phyloP scores from a whole-genome alignment of 2,113 vertebrate species.

The Urocitellus parryii region DNA sequence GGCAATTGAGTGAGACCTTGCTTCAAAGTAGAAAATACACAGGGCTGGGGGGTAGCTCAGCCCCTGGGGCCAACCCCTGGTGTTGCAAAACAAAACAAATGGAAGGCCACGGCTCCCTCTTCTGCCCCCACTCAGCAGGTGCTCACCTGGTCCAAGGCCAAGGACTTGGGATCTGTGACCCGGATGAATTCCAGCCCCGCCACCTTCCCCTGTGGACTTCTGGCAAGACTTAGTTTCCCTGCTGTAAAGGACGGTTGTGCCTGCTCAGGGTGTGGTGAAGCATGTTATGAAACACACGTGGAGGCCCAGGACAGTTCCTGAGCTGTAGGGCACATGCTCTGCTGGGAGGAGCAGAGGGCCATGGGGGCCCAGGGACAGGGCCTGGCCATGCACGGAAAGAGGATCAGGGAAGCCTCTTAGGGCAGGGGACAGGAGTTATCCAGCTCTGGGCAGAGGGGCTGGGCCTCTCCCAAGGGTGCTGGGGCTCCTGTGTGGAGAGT shows the following conservation, averaged over 20 bases:
- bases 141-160: background rate
- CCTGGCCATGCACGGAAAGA: fast-evolving
- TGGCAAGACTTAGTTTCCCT: background rate
- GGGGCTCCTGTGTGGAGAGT: background rate
- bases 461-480: background rate
- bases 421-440: background rate
- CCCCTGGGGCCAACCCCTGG: background rate
- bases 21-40: background rate
- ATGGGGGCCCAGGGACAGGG: background rate
- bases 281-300: background rate
- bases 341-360: background rate
- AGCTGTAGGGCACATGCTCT: fast-evolving
- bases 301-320: background rate
- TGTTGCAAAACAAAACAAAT: background rate
- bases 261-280: background rate
- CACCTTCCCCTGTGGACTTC: background rate
- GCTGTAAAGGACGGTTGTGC: background rate
- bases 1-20: too few relatives aligned
- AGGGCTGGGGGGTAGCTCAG: background rate
- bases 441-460: too few relatives aligned
- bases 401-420: background rate
- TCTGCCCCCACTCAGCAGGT: background rate
- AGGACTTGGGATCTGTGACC: background rate
- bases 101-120: background rate
- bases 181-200: background rate